A percentile compares a stretch with the other conserved stretches of the same genome.
phyloP scores from a whole-genome alignment of 1,140 invertebrate genomes.

The Scaptomyza montana region DNA sequence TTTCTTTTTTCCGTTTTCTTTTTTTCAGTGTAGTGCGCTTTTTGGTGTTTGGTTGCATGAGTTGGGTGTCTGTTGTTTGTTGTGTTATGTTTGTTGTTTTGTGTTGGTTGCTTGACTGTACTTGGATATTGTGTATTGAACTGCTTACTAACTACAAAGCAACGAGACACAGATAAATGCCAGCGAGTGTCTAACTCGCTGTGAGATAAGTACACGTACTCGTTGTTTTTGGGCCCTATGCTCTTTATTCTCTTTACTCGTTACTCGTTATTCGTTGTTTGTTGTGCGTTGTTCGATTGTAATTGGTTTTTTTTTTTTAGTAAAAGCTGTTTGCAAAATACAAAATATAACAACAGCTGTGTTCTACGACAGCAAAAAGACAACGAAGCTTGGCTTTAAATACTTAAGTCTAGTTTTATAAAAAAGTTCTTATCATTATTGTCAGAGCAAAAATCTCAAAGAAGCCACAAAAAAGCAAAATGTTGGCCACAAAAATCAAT shows the following conservation, averaged over 20 bases:
- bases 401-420: conserved; percentile 13
- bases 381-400: conserved; percentile 11
- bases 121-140: conserved; percentile 21
- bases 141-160: conserved; percentile 16
- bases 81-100: conserved; percentile 34
- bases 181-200: conserved; percentile 3
- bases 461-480: conserved; percentile 75
- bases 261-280: conserved; percentile 32
- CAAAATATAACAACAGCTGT: conserved; percentile 53
- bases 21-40: conserved; percentile 57
- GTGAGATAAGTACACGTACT: conserved; percentile 1
- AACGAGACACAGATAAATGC: conserved; percentile 1
- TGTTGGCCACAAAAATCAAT: conserved; percentile 30
- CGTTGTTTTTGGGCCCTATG: background rate
- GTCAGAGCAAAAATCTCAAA: conserved; percentile 25
- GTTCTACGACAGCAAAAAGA: conserved; percentile 27
- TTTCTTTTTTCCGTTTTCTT: conserved; percentile 14
- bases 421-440: conserved; percentile 25
- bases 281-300: conserved; percentile 38
- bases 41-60: conserved; percentile 31
- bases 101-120: conserved; percentile 58
- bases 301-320: conserved; percentile 24
- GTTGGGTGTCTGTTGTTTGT: conserved; percentile 47
- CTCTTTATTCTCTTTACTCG: conserved; percentile 11
- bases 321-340: conserved; percentile 50